Conservation (phyloP, 2,797 vertebrate species). For the Odontamblyopus rebecca region DNA sequence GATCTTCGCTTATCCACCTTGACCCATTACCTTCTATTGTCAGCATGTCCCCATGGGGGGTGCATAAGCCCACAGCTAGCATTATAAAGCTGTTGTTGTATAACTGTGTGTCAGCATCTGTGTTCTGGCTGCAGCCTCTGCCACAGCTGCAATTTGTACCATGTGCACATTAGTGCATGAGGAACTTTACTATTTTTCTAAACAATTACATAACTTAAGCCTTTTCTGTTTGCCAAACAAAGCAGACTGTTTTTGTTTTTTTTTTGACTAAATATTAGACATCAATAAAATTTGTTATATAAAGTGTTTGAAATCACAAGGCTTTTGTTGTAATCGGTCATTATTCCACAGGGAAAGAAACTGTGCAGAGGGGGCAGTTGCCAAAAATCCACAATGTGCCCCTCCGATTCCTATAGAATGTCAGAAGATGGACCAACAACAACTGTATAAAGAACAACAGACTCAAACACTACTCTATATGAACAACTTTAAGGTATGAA, state of each 20-base stretch:
- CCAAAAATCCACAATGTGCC: slow-evolving; percentile 30
- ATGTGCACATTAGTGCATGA: not conserved
- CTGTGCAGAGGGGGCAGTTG: slow-evolving; percentile 51
- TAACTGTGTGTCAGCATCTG: slow-evolving; percentile 18
- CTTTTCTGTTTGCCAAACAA: not conserved
- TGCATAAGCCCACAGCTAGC: not conserved
- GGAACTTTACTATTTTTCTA: not conserved
- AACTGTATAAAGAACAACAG: slow-evolving; percentile 50
- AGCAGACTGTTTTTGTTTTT: not conserved
- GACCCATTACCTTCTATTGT: slow-evolving; percentile 7
- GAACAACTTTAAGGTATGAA: slow-evolving; percentile 70
- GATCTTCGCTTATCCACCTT: slow-evolving; percentile 12
- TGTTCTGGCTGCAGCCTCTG: not conserved
- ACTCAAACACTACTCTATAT: slow-evolving; percentile 60
- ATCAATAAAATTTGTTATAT: not conserved
- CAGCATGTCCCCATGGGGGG: not conserved
- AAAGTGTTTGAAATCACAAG: not conserved
- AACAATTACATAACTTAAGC: not conserved
- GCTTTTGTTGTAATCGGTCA: slow-evolving; percentile 8
- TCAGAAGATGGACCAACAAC: slow-evolving; percentile 38
- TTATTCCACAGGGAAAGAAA: slow-evolving; percentile 77
- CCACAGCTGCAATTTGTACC: not conserved
- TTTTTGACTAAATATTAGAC: not conserved
- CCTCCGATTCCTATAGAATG: slow-evolving; percentile 33
- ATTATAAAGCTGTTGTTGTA: not conserved